Evolutionary conservation across 2,888 invertebrate genomes (phyloP).

Genomic region (Synanthedon tipuliformis): DNA sequence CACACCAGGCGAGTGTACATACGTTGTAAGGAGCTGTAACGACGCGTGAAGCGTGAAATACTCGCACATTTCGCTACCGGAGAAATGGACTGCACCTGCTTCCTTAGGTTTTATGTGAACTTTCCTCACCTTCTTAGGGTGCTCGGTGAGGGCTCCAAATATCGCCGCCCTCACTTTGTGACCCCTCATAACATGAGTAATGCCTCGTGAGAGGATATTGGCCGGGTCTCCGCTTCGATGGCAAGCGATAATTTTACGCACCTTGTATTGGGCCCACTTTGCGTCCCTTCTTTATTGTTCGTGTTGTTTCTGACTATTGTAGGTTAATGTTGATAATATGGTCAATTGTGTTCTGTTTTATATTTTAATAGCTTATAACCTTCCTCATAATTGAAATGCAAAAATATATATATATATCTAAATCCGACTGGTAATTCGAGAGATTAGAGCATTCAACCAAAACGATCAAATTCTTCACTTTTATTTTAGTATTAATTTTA

Average conservation of each 20-base stretch:
- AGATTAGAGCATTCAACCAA: too few species aligned
- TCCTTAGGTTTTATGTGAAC: slow-evolving; percentile 68
- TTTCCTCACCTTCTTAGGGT: slow-evolving; percentile 64
- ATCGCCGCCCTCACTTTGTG: slow-evolving; percentile 65
- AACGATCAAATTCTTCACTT: too few species aligned
- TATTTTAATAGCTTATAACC: too few species aligned
- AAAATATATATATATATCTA: too few species aligned
- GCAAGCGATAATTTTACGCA: slow-evolving; percentile 8
- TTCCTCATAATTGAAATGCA: too few species aligned
- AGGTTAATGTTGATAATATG: too few species aligned
- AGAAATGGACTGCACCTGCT: slow-evolving; percentile 68
- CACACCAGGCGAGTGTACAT: slow-evolving; percentile 29
- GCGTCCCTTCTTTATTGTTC: too few species aligned
- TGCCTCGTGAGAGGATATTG: slow-evolving; percentile 66
- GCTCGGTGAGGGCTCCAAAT: slow-evolving; percentile 60
- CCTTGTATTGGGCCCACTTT: neutral
- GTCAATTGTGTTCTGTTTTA: too few species aligned
- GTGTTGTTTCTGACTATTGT: too few species aligned
- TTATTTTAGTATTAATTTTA: too few species aligned
- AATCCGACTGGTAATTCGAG: too few species aligned
- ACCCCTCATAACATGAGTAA: slow-evolving; percentile 66
- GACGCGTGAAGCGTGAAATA: slow-evolving; percentile 64
- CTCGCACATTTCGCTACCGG: slow-evolving; percentile 59
- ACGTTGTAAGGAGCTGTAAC: slow-evolving; percentile 47
- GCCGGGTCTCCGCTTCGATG: slow-evolving; percentile 35